Base-by-base conservation (phyloP, 2,797 vertebrate species). In the Hyperoplus lanceolatus region DNA sequence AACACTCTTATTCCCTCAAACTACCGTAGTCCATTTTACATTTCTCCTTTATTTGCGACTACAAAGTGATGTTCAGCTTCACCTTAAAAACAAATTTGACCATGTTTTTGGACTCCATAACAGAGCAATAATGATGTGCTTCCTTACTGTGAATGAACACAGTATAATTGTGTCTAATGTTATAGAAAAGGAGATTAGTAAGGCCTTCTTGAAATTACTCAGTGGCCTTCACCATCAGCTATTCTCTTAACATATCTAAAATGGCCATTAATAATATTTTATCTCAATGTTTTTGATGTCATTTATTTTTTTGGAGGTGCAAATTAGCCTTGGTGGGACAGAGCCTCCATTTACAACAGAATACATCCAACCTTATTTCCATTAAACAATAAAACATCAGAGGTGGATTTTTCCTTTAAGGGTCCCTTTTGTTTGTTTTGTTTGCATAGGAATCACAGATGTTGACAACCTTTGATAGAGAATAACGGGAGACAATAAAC, bases 371-470 rank as follows among this genome's bases (percentile, higher is more conserved):
- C 81, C 79, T 36, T n/a, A 64, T 49, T 42, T 51, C 6, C 36
- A 29, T 39, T 65, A 5, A 56, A 62, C 18, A 59, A 62, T 10
- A 48, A 74, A 64, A 72, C 13, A 51, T 46, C 39, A 38, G 13
- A 54, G 43, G 29, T 79, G 90, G 82, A 90, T 83, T 91, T 90
- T 90, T 86, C 82, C 80, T 89, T 92, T 78, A 81, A 90, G 77
- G 9, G 38, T 62, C 4, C 0, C 29, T 75, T 77, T 64, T 70
- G 81, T 55, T 59, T 60, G 72, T 89, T 68, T 87, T 56, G 76
- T 90, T 96, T 96, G 95, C 95, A 96, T 96, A 96, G 94, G 92
- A 95, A 94, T 93, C 89, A 89, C 86, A 90, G 80, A 89, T 81
- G 75, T 86, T 73, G 53, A 85, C 90, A 86, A 89, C 48, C 3